These are phyloP conservation scores for Coremacera marginata DNA, from an alignment of 2,888 invertebrate species.

Conservation along the genomic window DNA sequence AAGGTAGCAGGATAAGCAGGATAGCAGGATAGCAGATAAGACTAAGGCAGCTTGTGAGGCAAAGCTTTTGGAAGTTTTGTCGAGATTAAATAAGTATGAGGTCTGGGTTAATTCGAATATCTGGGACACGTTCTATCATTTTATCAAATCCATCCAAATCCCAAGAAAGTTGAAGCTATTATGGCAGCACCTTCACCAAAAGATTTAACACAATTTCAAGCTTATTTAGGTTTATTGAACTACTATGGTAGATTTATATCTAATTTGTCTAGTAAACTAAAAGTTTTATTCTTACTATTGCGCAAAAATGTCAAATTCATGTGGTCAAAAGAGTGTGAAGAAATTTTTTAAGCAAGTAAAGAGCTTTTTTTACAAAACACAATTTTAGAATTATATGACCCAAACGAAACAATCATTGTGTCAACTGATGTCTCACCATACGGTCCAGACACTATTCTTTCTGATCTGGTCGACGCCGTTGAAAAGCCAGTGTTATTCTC, in stretches of 20 bases:
- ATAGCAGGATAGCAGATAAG: slow-evolving; percentile 37
- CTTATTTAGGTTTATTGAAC: slow-evolving; percentile 30
- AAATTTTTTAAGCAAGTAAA: too few relatives aligned
- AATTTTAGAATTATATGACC: too few relatives aligned
- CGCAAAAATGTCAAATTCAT: slow-evolving; percentile 14
- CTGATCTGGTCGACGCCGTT: slow-evolving; percentile 25
- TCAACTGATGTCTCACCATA: background rate
- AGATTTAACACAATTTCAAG: slow-evolving; percentile 24
- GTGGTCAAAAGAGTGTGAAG: too few relatives aligned
- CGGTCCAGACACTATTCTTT: slow-evolving; percentile 5
- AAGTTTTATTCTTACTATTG: slow-evolving; percentile 1
- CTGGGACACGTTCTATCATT: slow-evolving; percentile 38
- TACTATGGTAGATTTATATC: too few relatives aligned
- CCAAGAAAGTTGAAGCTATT: slow-evolving; percentile 38
- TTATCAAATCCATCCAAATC: slow-evolving; percentile 36
- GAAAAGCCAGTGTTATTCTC: slow-evolving; percentile 39
- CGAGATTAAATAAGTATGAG: slow-evolving; percentile 41
- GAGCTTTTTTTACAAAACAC: too few relatives aligned
- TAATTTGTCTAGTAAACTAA: slow-evolving; percentile 7
- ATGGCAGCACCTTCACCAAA: slow-evolving; percentile 25
- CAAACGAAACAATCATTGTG: slow-evolving; percentile 22
- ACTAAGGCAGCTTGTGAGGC: slow-evolving; percentile 32
- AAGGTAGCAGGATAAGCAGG: too few relatives aligned
- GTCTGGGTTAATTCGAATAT: slow-evolving; percentile 41
- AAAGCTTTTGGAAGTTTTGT: slow-evolving; percentile 40